Percentiles rank a stretch among this genome's conserved stretches.
phyloP scores from a whole-genome alignment of 1,140 invertebrate species.

The Neuroterus valhalla region DNA sequence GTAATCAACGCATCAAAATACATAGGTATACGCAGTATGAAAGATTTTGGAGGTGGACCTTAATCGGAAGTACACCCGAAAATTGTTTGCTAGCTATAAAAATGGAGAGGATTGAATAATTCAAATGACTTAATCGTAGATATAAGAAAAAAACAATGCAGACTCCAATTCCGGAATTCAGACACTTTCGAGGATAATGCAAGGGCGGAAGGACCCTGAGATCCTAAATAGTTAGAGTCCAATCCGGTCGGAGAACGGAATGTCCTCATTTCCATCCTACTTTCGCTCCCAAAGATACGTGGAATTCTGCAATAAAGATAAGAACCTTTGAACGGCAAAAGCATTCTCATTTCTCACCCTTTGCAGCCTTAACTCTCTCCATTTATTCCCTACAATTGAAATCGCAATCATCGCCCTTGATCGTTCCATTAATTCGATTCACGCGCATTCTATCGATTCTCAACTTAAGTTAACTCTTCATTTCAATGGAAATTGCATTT shows the following conservation, averaged over 20 bases:
- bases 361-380: slow-evolving; percentile 11
- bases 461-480: slow-evolving; percentile 18
- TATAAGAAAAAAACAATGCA: neutral
- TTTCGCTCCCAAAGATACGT: slow-evolving; percentile 51
- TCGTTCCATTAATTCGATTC: slow-evolving; percentile 2
- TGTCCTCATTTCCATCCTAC: slow-evolving; percentile 56
- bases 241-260: slow-evolving; percentile 57
- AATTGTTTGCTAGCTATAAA: neutral
- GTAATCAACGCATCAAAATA: too few relatives aligned
- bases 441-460: neutral
- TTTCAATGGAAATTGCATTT: slow-evolving; percentile 18
- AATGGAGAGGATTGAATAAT: neutral
- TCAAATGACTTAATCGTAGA: slow-evolving; percentile 13
- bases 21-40: too few relatives aligned
- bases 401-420: slow-evolving; percentile 38
- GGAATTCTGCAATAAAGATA: slow-evolving; percentile 67
- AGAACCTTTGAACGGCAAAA: slow-evolving; percentile 57
- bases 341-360: slow-evolving; percentile 30
- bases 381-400: slow-evolving; percentile 36
- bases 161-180: neutral
- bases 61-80: too few relatives aligned
- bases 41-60: too few relatives aligned
- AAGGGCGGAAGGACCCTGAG: slow-evolving; percentile 57
- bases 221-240: slow-evolving; percentile 63
- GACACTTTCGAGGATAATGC: neutral